Conservation (phyloP, 2,888 invertebrate species). For the Germaria angustata region DNA sequence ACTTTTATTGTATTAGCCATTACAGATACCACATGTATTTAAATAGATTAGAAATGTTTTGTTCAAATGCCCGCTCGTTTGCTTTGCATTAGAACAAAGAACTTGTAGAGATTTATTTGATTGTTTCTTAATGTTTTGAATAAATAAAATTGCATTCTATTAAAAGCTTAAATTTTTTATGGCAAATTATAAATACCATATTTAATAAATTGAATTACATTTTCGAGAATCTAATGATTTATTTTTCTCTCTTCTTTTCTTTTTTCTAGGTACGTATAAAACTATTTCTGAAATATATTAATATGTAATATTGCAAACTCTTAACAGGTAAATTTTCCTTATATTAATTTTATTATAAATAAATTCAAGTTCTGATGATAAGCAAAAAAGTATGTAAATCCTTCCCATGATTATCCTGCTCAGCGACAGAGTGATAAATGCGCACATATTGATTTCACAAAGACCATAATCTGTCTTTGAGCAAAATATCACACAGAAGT, state of each 20-base stretch:
- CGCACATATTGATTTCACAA: not conserved
- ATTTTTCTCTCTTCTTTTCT: slow-evolving; percentile 40
- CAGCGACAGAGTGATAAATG: not conserved
- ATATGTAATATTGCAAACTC: not conserved
- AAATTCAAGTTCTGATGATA: too few relatives aligned
- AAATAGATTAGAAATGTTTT: not conserved
- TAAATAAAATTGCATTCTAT: not conserved
- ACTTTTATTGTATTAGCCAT: too few relatives aligned
- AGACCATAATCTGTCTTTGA: not conserved
- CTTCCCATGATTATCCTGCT: too few relatives aligned
- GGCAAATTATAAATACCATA: too few relatives aligned
- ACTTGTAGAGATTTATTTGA: not conserved
- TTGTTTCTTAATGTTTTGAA: not conserved
- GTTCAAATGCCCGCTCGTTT: not conserved
- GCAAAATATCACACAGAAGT: too few relatives aligned
- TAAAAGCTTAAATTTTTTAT: too few relatives aligned
- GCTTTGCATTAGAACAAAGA: not conserved
- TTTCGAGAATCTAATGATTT: too few relatives aligned
- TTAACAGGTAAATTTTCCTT: slow-evolving; percentile 54
- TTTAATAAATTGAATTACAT: too few relatives aligned
- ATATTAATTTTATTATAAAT: too few relatives aligned
- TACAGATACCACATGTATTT: not conserved
- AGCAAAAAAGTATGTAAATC: too few relatives aligned
- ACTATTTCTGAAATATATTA: slow-evolving; percentile 1
- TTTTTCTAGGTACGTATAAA: slow-evolving; percentile 68